phyloP scores from a whole-genome alignment of 2,797 vertebrate genomes.

The Esox lucius region DNA sequence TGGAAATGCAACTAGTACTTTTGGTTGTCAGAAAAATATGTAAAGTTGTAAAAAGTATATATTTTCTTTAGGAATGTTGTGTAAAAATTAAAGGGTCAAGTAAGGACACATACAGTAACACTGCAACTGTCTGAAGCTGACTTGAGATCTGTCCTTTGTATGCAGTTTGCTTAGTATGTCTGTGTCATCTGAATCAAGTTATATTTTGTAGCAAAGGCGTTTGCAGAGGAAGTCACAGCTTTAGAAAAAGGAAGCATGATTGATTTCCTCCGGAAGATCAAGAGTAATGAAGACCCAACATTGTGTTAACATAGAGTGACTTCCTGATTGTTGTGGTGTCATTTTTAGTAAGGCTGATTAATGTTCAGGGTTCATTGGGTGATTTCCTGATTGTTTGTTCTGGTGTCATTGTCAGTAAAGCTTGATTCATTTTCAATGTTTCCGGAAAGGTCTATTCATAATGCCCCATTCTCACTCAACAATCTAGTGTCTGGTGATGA shows the following conservation, averaged over 20 bases:
- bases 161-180: background rate
- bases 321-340: background rate
- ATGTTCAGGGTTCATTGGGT: background rate
- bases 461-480: background rate
- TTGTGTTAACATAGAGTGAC: background rate
- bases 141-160: background rate
- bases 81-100: too few relatives aligned
- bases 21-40: too few relatives aligned
- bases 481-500: background rate
- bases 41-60: too few relatives aligned
- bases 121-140: background rate
- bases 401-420: background rate
- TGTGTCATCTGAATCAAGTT: background rate
- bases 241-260: background rate
- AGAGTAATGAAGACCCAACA: background rate
- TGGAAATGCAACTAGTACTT: too few relatives aligned
- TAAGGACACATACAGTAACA: too few relatives aligned
- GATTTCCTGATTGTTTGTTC: background rate
- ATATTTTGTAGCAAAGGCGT: background rate
- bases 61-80: too few relatives aligned
- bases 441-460: background rate
- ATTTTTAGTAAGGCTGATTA: background rate
- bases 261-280: background rate
- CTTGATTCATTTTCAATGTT: background rate
- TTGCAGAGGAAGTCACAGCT: conserved; percentile 1